Evolutionary conservation across 2,113 vertebrate species (phyloP), one percentile per base, ranked within the genome.

Genomic region (Centropus unirufus): DNA sequence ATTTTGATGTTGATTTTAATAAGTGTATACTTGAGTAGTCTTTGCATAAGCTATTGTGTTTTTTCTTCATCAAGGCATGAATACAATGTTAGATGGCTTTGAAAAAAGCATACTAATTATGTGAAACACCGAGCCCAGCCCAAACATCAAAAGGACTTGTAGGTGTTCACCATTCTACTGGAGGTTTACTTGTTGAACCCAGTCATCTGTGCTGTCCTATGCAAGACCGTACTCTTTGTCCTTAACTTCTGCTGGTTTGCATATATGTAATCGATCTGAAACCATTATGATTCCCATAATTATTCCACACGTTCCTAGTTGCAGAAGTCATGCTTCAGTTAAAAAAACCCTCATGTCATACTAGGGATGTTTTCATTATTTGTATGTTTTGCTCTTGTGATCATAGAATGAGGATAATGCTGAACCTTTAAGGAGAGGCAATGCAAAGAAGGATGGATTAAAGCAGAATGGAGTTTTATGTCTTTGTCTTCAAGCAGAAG

Each of bases 121-220:
- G 44, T 82, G 69, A 91, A 89, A 91, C 58, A 61, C 46, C 68
- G 66, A 76, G 78, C 84, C 87, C 78, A 95, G 54, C 89, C 67
- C 91, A 89, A 55, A 91, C 55, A 91, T 94, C 93, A 97, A 85
- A 96, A 96, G 89, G 46, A 69, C 17, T 58, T 82, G 54, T 42
- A 66, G 75, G 49, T 95, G 58, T 82, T 93, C 46, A 77, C 55
- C 32, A 92, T 92, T 62, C 62, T 42, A 79, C 73, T 92, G 81
- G 46, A 85, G 46, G 30, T 72, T 92, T 91, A 26, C 67, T 66
- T 92, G 77, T 91, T 16, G 57, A 90, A 75, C 63, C 18, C 22
- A 62, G 46, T 19, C 24, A 76, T 93, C 54, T 85, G 27, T 66
- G 55, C 52, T 84, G 23, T 75, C 32, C 49, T 58, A 49, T 77